Conservation (phyloP, 2,888 invertebrate genomes). For the Elaeidobius kamerunicus region DNA sequence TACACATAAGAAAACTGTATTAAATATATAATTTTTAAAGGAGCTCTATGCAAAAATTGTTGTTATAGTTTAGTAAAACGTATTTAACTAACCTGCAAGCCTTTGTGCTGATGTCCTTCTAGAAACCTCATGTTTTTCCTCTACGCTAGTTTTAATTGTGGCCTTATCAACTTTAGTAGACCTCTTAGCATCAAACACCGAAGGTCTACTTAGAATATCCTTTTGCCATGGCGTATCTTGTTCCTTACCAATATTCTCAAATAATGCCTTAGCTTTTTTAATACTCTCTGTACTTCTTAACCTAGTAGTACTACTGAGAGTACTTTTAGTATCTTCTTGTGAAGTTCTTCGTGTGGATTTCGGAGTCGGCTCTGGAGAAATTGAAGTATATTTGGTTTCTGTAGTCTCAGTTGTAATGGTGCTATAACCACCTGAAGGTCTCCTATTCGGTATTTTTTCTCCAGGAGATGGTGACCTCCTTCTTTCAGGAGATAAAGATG, state of each 20-base stretch:
- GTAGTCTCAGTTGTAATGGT: constrained; percentile 30
- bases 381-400: constrained; percentile 29
- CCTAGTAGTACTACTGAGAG: constrained; percentile 42
- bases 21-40: not conserved
- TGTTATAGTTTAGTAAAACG: not conserved
- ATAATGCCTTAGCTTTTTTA: constrained; percentile 66
- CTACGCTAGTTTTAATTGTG: constrained; percentile 17
- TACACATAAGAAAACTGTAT: not conserved
- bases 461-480: constrained; percentile 26
- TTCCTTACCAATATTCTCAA: constrained; percentile 59
- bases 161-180: constrained; percentile 13
- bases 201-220: constrained; percentile 54
- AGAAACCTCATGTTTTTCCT: constrained; percentile 25
- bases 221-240: constrained; percentile 43
- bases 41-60: not conserved
- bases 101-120: constrained; percentile 12
- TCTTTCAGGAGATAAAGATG: constrained; percentile 29
- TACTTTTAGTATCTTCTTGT: constrained; percentile 40
- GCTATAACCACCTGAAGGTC: constrained; percentile 35
- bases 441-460: constrained; percentile 37
- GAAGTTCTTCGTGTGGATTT: constrained; percentile 47
- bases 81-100: not conserved
- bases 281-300: constrained; percentile 63
- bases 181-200: constrained; percentile 48
- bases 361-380: constrained; percentile 39